Evolutionary conservation across 2,888 invertebrate species (phyloP).

Genomic region (Pocota personata): DNA sequence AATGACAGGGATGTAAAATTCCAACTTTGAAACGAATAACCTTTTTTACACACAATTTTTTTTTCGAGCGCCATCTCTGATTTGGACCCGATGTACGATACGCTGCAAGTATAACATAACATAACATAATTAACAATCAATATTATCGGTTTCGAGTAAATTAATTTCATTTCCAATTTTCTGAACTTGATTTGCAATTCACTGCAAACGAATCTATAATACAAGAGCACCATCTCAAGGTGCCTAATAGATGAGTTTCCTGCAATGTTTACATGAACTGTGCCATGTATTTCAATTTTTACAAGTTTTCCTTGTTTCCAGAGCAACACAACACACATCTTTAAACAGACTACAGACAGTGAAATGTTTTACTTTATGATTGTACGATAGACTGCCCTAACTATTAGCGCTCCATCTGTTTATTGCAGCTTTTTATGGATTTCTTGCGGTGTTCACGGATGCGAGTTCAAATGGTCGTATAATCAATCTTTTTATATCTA

Average conservation of each 20-base stretch:
- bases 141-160: no score
- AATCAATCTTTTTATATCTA: constrained; percentile 23
- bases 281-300: constrained; percentile 13
- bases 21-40: no score
- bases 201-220: not conserved
- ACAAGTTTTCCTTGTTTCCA: constrained; percentile 8
- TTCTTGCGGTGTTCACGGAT: constrained; percentile 18
- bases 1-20: no score
- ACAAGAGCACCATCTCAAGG: not conserved
- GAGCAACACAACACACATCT: constrained; percentile 1
- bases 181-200: constrained; percentile 8
- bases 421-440: constrained; percentile 30
- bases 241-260: not conserved
- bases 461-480: not conserved
- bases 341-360: not conserved
- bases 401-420: constrained; percentile 20
- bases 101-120: no score
- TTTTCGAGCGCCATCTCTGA: no score
- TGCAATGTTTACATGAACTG: constrained; percentile 8
- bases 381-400: not conserved
- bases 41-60: no score
- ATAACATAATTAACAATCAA: no score
- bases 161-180: no score
- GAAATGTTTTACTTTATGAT: constrained; percentile 8
- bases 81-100: no score